Conservation (phyloP, 2,797 vertebrate genomes). For the Enteromius mattozi region DNA sequence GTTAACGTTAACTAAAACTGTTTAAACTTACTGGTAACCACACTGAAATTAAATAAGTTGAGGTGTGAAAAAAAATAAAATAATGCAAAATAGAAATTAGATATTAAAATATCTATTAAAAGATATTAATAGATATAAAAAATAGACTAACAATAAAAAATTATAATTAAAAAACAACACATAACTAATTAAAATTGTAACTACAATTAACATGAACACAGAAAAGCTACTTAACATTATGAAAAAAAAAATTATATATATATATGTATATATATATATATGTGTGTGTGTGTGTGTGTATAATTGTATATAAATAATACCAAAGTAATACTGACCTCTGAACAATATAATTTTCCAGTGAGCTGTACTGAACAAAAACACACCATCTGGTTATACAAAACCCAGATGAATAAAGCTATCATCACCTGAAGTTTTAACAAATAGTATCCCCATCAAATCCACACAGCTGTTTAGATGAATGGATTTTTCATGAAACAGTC, state of each 20-base stretch:
- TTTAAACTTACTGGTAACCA: not conserved
- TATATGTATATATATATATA: not conserved
- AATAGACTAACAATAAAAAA: too few species aligned
- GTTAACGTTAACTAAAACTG: not conserved
- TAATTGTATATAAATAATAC: not conserved
- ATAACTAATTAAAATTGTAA: too few species aligned
- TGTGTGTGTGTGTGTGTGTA: not conserved
- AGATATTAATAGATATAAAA: too few species aligned
- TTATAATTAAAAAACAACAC: too few species aligned
- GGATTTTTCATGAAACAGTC: slow-evolving; percentile 1
- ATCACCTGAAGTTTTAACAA: slow-evolving; percentile 1
- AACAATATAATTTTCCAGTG: not conserved
- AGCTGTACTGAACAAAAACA: not conserved
- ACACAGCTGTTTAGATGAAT: not conserved
- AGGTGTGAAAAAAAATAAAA: not conserved
- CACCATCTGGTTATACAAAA: slow-evolving; percentile 12
- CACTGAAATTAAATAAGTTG: not conserved
- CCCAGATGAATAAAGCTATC: not conserved
- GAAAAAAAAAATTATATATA: too few species aligned
- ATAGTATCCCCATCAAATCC: not conserved
- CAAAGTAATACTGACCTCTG: not conserved
- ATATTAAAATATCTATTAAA: too few species aligned
- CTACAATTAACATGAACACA: too few species aligned
- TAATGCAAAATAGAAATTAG: too few species aligned
- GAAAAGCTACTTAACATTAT: not conserved